Percentiles rank a stretch among this genome's conserved stretches.
Conservation (phyloP, 2,888 invertebrate genomes). For the Sesia apiformis region DNA sequence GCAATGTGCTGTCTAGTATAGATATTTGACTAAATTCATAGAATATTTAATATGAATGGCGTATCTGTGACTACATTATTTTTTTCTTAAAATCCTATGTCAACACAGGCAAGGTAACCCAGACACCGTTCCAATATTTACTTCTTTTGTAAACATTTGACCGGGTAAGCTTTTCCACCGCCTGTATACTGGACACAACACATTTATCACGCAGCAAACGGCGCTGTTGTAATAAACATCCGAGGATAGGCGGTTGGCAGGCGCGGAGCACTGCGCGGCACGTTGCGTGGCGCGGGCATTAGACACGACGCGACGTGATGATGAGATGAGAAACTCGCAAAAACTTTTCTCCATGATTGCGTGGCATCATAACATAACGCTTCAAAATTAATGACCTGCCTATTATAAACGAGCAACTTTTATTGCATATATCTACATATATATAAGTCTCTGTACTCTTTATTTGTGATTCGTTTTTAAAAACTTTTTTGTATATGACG, state of each 20-base stretch:
- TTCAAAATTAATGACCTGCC: neutral
- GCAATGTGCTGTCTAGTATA: no score
- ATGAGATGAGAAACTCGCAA: neutral
- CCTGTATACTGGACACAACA: neutral
- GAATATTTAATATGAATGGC: no score
- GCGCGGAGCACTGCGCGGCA: no score
- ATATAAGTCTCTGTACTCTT: neutral
- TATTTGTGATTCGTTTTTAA: no score
- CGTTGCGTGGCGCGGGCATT: neutral
- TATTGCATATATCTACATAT: neutral
- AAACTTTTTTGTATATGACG: no score
- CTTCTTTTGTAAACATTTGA: neutral
- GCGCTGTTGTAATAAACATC: neutral
- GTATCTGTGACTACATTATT: no score
- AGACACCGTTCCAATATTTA: no score
- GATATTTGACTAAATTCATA: no score
- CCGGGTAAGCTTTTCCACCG: neutral
- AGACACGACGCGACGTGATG: neutral
- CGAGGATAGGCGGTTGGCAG: neutral
- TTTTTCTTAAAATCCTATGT: no score
- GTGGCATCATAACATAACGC: neutral
- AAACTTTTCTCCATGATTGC: neutral
- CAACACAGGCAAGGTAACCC: no score
- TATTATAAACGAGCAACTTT: neutral
- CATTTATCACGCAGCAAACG: neutral